Evolutionary conservation across 2,113 vertebrate species (phyloP), one percentile per base, ranked within the genome.

Genomic region (Rhizomys pruinosus): DNA sequence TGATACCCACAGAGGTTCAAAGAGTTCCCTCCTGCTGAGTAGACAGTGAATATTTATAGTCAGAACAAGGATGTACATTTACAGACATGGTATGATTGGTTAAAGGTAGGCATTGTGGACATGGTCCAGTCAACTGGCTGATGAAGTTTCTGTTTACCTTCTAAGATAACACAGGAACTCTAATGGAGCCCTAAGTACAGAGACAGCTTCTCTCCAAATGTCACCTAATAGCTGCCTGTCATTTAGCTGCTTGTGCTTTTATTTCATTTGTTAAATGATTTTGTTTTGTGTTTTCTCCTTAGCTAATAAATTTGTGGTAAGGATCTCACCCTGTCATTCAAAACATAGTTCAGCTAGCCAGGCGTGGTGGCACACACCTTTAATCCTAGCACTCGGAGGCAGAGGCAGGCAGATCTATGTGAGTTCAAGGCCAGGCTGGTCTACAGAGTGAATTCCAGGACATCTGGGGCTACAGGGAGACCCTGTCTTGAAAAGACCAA

Each of bases 201-300:
- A 39, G 32, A 47, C 39, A 34, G 19, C 39, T 55, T 25, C 32
- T n/a, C 47, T 37, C 25, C 22, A 92, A 79, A 79, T 29, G 23
- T 57, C 20, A 77, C 37, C 42, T 78, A 85, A 22, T 37, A 79
- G 27, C 71, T 63, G 44, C 22, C 79, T 72, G 25, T 89, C 63
- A 82, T 52, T 90, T 80, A 77, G 61, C 29, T 92, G 27, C 2
- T 10, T 81, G 27, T 79, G 11, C n/a, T 84, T 84, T 85, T 93
- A 84, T 77, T 77, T 96, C 59, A n/a, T n/a, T n/a, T n/a, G n/a
- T n/a, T n/a, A n/a, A n/a, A n/a, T n/a, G n/a, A n/a, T n/a, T n/a
- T n/a, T n/a, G n/a, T n/a, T n/a, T n/a, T n/a, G n/a, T n/a, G n/a
- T n/a, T n/a, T n/a, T n/a, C n/a, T n/a, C n/a, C n/a, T n/a, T n/a